Conservation (phyloP, 2,888 invertebrate species). For the Apamea epomidion region DNA sequence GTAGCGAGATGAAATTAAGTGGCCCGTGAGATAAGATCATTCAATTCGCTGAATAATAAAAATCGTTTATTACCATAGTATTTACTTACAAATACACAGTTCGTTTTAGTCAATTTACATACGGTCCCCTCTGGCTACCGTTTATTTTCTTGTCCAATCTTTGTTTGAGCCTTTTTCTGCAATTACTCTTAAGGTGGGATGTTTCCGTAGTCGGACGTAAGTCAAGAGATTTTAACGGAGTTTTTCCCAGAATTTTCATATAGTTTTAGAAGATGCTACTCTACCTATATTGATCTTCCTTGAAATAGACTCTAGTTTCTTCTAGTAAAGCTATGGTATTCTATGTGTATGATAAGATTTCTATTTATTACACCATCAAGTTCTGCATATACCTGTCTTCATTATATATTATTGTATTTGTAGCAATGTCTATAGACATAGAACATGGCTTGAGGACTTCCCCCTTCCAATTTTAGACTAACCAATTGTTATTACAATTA, state of each 20-base stretch:
- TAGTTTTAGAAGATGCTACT: neutral
- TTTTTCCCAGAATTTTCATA: no score
- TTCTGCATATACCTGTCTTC: no score
- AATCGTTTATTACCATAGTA: conserved; percentile 67
- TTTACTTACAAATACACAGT: conserved; percentile 64
- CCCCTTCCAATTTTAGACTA: neutral
- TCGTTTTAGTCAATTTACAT: conserved; percentile 68
- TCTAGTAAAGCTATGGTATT: neutral
- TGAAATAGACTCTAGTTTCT: neutral
- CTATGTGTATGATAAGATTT: neutral
- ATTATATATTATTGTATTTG: no score
- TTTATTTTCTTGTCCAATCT: conserved; percentile 48
- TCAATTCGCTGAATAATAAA: conserved; percentile 66
- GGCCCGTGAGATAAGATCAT: conserved; percentile 46
- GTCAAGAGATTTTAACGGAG: conserved; percentile 16
- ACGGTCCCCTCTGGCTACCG: conserved; percentile 54
- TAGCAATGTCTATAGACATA: neutral
- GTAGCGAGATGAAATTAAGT: conserved; percentile 47
- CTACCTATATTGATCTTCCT: no score
- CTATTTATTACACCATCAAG: neutral
- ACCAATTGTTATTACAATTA: neutral
- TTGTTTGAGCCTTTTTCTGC: conserved; percentile 52
- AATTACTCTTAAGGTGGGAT: conserved; percentile 55
- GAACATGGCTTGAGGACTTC: no score
- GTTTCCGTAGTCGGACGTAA: conserved; percentile 29